Percentiles rank a stretch among this genome's conserved stretches.
Conservation (phyloP, 2,113 vertebrate species). For the Vanacampus margaritifer region DNA sequence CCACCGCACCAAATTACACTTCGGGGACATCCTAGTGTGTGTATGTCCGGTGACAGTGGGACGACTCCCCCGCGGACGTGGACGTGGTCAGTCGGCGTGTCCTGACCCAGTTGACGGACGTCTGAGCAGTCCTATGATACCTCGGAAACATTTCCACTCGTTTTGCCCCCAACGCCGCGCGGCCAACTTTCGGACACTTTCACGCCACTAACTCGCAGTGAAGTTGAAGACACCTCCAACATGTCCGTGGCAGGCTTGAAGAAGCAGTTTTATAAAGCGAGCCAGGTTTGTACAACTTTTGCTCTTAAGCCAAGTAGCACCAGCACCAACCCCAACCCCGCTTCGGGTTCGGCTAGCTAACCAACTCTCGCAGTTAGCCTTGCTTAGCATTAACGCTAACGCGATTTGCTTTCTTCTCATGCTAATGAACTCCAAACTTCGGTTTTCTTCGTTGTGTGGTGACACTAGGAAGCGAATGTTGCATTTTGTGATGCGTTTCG, state of each 20-base stretch:
- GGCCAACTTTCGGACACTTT: neutral
- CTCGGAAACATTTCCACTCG: conserved; percentile 26
- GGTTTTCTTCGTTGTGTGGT: neutral
- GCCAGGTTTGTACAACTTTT: conserved; percentile 82
- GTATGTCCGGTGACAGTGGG: conserved; percentile 24
- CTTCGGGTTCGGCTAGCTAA: conserved; percentile 26
- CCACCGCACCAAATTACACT: neutral
- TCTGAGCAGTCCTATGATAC: conserved; percentile 52
- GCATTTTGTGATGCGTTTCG: neutral
- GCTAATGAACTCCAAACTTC: neutral
- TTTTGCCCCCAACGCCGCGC: conserved; percentile 5
- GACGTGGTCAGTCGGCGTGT: conserved; percentile 68
- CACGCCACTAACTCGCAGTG: conserved; percentile 10
- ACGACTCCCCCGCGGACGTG: conserved; percentile 45
- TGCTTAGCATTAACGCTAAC: conserved; percentile 48
- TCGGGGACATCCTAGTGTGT: neutral
- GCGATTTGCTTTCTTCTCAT: neutral
- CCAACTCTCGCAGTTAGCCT: conserved; percentile 30
- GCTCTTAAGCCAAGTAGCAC: neutral
- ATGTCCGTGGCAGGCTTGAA: conserved; percentile 97
- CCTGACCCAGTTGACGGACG: conserved; percentile 54
- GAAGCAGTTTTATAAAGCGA: conserved; percentile 99
- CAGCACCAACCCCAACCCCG: conserved; percentile 2
- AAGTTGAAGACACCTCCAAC: conserved; percentile 52
- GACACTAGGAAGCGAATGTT: neutral